Evolutionary conservation across 2,113 vertebrate species (phyloP).

Genomic region (Carassius gibelio): DNA sequence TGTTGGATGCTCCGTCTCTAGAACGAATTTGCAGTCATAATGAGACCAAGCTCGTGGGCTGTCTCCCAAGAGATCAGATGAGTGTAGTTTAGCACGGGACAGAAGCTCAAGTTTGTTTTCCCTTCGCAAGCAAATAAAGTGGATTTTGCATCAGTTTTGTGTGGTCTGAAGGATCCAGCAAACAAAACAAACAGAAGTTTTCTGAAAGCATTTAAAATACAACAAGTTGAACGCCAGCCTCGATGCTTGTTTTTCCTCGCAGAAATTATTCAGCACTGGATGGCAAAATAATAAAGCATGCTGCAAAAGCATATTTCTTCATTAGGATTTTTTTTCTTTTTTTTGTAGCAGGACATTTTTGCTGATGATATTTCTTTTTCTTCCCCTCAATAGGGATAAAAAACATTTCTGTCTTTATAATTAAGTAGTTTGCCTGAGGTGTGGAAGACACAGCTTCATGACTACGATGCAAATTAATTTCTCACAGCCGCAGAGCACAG

Average conservation of each 20-base stretch:
- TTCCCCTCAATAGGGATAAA: conserved; percentile 7
- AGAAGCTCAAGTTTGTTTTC: conserved; percentile 15
- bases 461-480: conserved; percentile 14
- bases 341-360: background rate
- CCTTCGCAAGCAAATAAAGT: conserved; percentile 25
- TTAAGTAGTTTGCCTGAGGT: conserved; percentile 7
- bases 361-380: conserved; percentile 40
- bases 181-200: background rate
- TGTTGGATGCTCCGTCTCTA: background rate
- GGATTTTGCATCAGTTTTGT: conserved; percentile 20
- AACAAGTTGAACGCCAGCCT: background rate
- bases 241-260: background rate
- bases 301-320: conserved; percentile 45
- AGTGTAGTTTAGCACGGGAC: conserved; percentile 23
- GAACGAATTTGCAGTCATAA: conserved; percentile 25
- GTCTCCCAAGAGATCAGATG: background rate
- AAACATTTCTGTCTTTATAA: conserved; percentile 9
- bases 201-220: background rate
- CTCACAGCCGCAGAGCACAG: conserved; percentile 24
- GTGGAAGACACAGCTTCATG: conserved; percentile 4
- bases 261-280: conserved; percentile 48
- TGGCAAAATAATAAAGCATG: conserved; percentile 37
- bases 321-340: conserved; percentile 24
- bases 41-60: conserved; percentile 41
- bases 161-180: background rate